Evolutionary conservation across 53 echinoderm and acorn worm species (phyloP), one percentile per base, ranked within the genome.

Genomic region (Stichopus horrens): DNA sequence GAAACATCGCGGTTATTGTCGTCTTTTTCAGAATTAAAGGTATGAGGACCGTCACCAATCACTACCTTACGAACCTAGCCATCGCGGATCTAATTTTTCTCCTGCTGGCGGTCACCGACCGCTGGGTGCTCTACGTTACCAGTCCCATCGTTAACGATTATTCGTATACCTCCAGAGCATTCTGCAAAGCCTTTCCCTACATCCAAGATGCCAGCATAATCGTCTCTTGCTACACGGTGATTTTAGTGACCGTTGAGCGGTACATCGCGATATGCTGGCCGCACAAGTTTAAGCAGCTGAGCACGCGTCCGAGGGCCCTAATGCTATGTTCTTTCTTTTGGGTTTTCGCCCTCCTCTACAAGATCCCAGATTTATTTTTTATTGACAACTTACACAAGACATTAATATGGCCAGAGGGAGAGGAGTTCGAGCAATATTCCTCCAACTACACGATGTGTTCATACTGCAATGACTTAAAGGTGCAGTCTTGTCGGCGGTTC

Each of bases 241-340:
- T 97, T 74, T 71, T 97, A 80, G 95, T 97, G 5, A 97, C 97
- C 4, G 89, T 97, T n/a, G 97, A 97, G 83, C 91, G 97, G 4
- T 97, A 97, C 66, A 88, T 97, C 0, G 95, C 95, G 52, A 97
- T 95, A 16, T 97, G 97, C 58, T 95, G 95, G 97, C 97, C 97
- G 19, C 92, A 93, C 73, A 97, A 94, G 74, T 97, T 97, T 89
- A 95, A 94, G 76, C 92, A 92, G 60, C 88, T 97, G 53, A 97
- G 97, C 90, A 95, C 97, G 23, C 93, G 86, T 76, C 93, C 95
- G 5, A 89, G 95, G 52, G 95, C 97, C 7, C 91, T 97, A n/a
- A 90, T 92, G 23, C 77, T 95, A 18, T 95, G 95, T 52, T 88
- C 92, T 6, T 88, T 87, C 22, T 90, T 95, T 53, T 97, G 97